phyloP scores from a whole-genome alignment of 2,888 invertebrate species.

The Copidosoma aretas region DNA sequence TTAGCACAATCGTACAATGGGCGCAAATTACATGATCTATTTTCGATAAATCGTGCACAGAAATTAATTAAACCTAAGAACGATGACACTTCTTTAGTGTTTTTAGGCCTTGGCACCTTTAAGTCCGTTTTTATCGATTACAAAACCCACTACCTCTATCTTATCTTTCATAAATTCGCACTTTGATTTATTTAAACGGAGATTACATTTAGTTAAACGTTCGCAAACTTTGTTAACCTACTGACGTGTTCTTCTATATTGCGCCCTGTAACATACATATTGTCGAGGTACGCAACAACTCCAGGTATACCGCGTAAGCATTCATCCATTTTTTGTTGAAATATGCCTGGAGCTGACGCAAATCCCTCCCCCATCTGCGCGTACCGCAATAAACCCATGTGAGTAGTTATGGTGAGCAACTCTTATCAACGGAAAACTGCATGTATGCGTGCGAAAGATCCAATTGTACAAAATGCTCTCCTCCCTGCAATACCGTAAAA shows the following conservation, averaged over 20 bases:
- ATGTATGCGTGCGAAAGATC: neutral
- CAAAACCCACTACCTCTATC: constrained; percentile 46
- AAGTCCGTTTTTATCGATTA: constrained; percentile 45
- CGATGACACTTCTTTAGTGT: constrained; percentile 24
- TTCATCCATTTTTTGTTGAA: constrained; percentile 1
- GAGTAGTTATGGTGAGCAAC: constrained; percentile 29
- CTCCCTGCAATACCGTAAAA: constrained; percentile 29
- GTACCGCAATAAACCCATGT: constrained; percentile 10
- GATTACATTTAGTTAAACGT: constrained; percentile 39
- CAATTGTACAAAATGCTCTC: constrained; percentile 24
- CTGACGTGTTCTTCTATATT: constrained; percentile 37
- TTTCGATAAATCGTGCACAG: constrained; percentile 20
- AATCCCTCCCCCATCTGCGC: neutral
- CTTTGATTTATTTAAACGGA: constrained; percentile 42
- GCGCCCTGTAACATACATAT: constrained; percentile 42
- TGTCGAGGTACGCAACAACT: constrained; percentile 43
- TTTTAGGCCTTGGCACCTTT: constrained; percentile 16
- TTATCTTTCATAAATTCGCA: neutral
- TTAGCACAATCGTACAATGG: constrained; percentile 30
- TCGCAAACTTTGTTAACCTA: constrained; percentile 40
- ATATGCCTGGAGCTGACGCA: neutral
- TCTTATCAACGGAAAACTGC: constrained; percentile 40
- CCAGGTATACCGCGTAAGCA: constrained; percentile 10
- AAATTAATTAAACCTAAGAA: constrained; percentile 27
- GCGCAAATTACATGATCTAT: constrained; percentile 10